These are phyloP conservation scores for Sesia bembeciformis DNA, from an alignment of 2,888 invertebrate species.

Conservation along the genomic window DNA sequence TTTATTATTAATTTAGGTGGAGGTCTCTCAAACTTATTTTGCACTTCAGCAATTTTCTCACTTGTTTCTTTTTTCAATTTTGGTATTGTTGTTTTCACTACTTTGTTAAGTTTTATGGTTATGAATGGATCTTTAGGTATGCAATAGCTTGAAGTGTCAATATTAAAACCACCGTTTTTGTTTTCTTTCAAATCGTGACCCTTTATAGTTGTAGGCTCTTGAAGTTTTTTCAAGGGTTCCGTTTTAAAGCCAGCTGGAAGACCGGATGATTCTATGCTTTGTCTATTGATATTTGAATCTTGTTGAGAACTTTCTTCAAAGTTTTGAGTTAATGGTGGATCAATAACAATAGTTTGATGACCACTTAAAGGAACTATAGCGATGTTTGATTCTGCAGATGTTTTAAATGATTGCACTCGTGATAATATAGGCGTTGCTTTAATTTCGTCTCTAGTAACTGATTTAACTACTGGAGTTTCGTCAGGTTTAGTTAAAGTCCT, in stretches of 20 bases:
- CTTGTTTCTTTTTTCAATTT: conserved; percentile 52
- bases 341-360: conserved; percentile 69
- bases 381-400: conserved; percentile 61
- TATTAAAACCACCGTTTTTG: conserved; percentile 18
- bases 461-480: conserved; percentile 18
- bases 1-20: conserved; percentile 58
- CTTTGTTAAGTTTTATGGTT: conserved; percentile 62
- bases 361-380: conserved; percentile 65
- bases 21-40: conserved; percentile 53
- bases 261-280: not conserved
- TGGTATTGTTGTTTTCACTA: conserved; percentile 59
- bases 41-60: conserved; percentile 40
- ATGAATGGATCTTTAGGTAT: conserved; percentile 60
- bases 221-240: conserved; percentile 10
- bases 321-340: conserved; percentile 51
- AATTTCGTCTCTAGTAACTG: conserved; percentile 29
- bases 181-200: conserved; percentile 20
- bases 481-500: conserved; percentile 23
- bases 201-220: conserved; percentile 7
- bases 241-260: conserved; percentile 6
- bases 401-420: conserved; percentile 63
- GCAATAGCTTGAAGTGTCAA: conserved; percentile 44
- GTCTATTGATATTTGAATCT: conserved; percentile 6
- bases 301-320: conserved; percentile 9
- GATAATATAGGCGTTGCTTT: conserved; percentile 50